These are phyloP conservation scores for Chalcosyrphus nemorum DNA, from an alignment of 2,888 invertebrate genomes.

Conservation along the genomic window DNA sequence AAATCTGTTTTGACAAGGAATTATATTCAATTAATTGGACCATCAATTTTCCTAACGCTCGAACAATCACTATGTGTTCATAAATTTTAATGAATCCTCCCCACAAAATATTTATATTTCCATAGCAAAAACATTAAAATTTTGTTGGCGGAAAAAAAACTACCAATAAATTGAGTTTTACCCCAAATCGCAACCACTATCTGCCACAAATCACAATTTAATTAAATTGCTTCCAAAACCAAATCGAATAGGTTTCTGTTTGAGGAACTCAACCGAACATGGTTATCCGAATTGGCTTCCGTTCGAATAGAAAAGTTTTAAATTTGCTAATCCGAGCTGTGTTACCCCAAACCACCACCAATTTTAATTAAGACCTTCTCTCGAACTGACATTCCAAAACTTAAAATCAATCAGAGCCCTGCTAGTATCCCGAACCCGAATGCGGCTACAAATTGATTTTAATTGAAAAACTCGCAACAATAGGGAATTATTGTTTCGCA, in stretches of 20 bases:
- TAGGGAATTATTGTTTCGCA: constrained; percentile 14
- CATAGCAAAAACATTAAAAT: background rate
- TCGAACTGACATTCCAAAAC: background rate
- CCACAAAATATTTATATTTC: background rate
- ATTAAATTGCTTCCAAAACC: constrained; percentile 28
- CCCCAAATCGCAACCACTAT: background rate
- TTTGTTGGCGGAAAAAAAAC: background rate
- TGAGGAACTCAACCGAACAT: background rate
- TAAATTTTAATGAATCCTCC: background rate
- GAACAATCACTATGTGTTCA: background rate
- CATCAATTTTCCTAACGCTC: background rate
- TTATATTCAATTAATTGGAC: too few relatives aligned
- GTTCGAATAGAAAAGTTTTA: constrained; percentile 11
- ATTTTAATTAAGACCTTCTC: constrained; percentile 49
- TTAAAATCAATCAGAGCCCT: constrained; percentile 39
- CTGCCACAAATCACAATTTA: constrained; percentile 55
- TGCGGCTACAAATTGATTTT: constrained; percentile 31
- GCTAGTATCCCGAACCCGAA: background rate
- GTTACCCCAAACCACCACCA: constrained; percentile 12
- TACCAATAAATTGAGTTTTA: constrained; percentile 18
- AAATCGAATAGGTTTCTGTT: background rate
- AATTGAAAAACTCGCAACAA: constrained; percentile 37
- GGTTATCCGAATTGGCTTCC: background rate
- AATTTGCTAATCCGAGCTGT: constrained; percentile 29
- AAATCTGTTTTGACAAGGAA: too few relatives aligned